Base-by-base conservation (phyloP, 2,797 vertebrate species). In the Hemibagrus guttatus region DNA sequence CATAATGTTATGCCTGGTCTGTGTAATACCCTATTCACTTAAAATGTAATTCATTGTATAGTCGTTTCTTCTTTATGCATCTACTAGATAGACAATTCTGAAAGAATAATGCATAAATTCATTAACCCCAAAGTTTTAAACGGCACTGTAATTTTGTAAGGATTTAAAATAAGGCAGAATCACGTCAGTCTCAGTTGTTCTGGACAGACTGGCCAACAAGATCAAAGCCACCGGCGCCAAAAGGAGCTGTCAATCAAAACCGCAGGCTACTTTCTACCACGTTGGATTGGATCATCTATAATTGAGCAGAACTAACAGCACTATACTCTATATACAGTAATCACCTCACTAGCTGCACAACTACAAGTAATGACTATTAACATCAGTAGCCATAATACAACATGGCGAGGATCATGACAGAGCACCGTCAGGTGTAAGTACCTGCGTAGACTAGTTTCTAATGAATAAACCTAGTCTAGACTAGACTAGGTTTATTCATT, bases 201-300 rank as follows among this genome's bases (percentile, higher is more conserved):
- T 63, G 28, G 31, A 61, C 19, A 59, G 61, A 49, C 80, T 52
- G 42, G n/a, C 8, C 61, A 66, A 52, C 26, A 52, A 31, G 61
- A 86, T 61, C 64, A 80, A 85, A 39, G 26, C 26, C 52, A 66
- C 26, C 39, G 76, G 9, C 56, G 26, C 49, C 72, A 79, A 85
- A 39, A 54, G 75, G 83, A 85, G 19, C 74, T 35, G 87, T 83
- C 75, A 84, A 74, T 87, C 87, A 83, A 17, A 84, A 6, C 19
- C 17, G 2, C 46, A 82, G 1, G 81, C 63, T 28, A 54, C 42
- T 28, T 61, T 42, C 17, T 16, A 54, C 3, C 84, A 78, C 42
- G 84, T 78, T 72, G 42, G 71, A 21, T 52, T 31, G 42, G 4
- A 23, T 35, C 14, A 28, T 54, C 9, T 31, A 14, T 35, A 31